Percentiles rank a stretch among this genome's conserved stretches.
Evolutionary conservation across 1,140 invertebrate species (phyloP).

Genomic region (Zaprionus tsacasi): DNA sequence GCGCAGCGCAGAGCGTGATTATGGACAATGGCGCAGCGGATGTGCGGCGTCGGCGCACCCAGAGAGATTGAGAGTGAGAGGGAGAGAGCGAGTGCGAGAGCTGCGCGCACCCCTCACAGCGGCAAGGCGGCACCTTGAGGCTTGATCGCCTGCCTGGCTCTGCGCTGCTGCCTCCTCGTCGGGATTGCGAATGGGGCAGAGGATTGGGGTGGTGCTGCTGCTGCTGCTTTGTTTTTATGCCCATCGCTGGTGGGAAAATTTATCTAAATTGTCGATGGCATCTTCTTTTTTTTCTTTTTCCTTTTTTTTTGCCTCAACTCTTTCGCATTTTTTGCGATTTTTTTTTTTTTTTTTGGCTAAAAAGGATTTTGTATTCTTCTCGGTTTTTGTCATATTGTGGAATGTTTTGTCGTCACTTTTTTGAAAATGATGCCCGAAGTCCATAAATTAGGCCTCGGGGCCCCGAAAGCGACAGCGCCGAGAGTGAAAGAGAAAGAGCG

Average conservation of each 20-base stretch:
- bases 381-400: slow-evolving; percentile 79
- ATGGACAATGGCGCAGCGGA: slow-evolving; percentile 24
- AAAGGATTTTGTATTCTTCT: slow-evolving; percentile 65
- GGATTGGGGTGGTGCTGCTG: slow-evolving; percentile 62
- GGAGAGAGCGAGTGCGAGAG: slow-evolving; percentile 52
- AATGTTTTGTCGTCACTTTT: slow-evolving; percentile 84
- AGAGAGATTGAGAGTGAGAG: slow-evolving; percentile 48
- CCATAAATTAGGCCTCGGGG: slow-evolving; percentile 77
- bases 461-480: slow-evolving; percentile 53
- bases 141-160: slow-evolving; percentile 14
- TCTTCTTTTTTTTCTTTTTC: slow-evolving; percentile 47
- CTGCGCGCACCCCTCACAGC: slow-evolving; percentile 36
- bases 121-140: neutral
- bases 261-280: slow-evolving; percentile 83
- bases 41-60: slow-evolving; percentile 29
- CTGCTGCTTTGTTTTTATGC: slow-evolving; percentile 69
- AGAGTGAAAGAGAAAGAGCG: neutral
- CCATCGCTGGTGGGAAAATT: slow-evolving; percentile 84
- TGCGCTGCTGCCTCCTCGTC: slow-evolving; percentile 33
- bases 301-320: slow-evolving; percentile 29
- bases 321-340: slow-evolving; percentile 22
- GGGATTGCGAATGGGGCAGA: neutral
- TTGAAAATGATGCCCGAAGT: slow-evolving; percentile 73
- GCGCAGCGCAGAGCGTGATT: slow-evolving; percentile 64
- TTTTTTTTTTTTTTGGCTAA: slow-evolving; percentile 62